Evolutionary conservation across 2,888 invertebrate genomes (phyloP), one percentile per base, ranked within the genome.

Genomic region (Eupithecia inturbata): DNA sequence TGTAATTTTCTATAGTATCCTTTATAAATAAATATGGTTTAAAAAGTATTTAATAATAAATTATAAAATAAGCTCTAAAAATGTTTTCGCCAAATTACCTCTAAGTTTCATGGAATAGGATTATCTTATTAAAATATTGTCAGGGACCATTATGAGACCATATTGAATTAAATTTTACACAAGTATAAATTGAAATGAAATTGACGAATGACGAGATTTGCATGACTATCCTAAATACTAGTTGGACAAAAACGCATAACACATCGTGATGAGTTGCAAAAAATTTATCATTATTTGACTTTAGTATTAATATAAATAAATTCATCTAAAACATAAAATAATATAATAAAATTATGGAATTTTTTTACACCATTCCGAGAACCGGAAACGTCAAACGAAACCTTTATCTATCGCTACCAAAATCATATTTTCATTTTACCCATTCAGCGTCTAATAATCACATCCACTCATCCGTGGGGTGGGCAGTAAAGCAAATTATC

Each of bases 401-500:
- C 28, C 62, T 62, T 31, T 62, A 39, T 66, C 66, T 36, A 63
- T 67, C 67, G 22, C 14, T 53, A 49, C 19, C 22, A 5, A 83
- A 82, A 83, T 84, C 80, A 82, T 78, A 82, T 71, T 67, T 75
- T 60, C 36, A 57, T 78, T 78, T 81, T 83, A 85, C 83, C 83
- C 83, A 83, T 83, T 81, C 81, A 84, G 66, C 80, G 75, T 82
- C 81, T 83, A 82, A 87, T 86, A 85, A 83, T 85, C 84, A 85
- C 82, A 86, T 86, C 84, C 85, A 82, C 80, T 83, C 81, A 85
- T 82, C 80, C 77, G 78, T 77, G 80, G 86, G 88, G 87, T 88
- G 84, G 84, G 87, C 85, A 87, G 83, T 81, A 78, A 82, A 86
- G 86, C 88, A 85, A 87, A 91, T 91, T 90, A 91, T 89, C 79